Evolutionary conservation across 2,113 vertebrate species (phyloP).

Genomic region (Diadophis punctatus): DNA sequence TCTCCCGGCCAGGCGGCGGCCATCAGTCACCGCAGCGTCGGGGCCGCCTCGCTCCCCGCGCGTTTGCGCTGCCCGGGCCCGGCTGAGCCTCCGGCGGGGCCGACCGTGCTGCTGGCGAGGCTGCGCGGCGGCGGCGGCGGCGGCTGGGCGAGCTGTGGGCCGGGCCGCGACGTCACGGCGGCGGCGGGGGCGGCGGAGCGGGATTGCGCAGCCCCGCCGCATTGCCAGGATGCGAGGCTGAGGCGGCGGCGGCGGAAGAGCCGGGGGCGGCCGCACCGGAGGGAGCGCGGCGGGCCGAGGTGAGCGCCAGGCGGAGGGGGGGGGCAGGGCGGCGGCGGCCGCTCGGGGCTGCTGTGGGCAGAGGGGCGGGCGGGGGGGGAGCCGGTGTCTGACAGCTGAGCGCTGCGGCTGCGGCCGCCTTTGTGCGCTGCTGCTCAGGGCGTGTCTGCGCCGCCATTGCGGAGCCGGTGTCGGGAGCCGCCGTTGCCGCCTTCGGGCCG

Average conservation of each 20-base stretch:
- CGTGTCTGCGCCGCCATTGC: not conserved
- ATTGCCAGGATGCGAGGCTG: slow-evolving; percentile 67
- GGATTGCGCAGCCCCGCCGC: slow-evolving; percentile 75
- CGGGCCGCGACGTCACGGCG: slow-evolving; percentile 68
- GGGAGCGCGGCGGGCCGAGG: not conserved
- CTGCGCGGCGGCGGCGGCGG: slow-evolving; percentile 49
- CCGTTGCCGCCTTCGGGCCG: slow-evolving; percentile 11
- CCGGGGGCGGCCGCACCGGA: not conserved
- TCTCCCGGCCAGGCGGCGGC: not conserved
- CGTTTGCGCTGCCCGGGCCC: not conserved
- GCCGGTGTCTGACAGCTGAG: not conserved
- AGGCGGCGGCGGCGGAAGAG: not conserved
- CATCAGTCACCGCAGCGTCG: not conserved
- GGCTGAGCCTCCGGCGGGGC: not conserved
- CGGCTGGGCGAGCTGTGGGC: slow-evolving; percentile 43
- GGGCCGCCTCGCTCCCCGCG: not conserved
- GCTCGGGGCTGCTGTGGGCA: not conserved
- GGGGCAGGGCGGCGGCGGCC: not conserved
- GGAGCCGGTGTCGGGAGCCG: not conserved
- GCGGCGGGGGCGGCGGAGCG: slow-evolving; percentile 56
- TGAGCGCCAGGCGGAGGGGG: not conserved
- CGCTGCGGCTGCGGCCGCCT: not conserved
- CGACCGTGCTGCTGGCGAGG: not conserved
- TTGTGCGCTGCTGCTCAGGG: not conserved
- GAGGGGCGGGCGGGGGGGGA: not conserved